Evolutionary conservation across 2,888 invertebrate species (phyloP), one percentile per base, ranked within the genome.

Genomic region (Biston stratarius): DNA sequence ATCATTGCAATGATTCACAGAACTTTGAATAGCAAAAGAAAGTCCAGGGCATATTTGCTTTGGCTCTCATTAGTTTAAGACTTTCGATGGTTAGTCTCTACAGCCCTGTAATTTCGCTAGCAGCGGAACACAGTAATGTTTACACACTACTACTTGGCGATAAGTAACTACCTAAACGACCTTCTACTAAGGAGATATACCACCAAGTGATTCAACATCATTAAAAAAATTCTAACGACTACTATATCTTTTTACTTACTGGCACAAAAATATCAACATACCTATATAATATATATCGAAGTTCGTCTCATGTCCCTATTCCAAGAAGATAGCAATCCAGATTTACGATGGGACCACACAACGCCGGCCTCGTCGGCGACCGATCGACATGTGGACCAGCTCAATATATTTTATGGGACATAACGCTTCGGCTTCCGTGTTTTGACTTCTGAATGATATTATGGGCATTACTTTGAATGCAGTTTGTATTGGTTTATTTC

Each of bases 301-400:
- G 47, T 34, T 36, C 47, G 57, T 67, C 62, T 66, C 56, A 40
- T 45, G 67, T 62, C 67, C 67, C 49, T 63, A 44, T 67, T 67
- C 62, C 56, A 11, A 55, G 59, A 55, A 67, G 67, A 68, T 64
- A 56, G 51, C 56, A 40, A 64, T 64, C 67, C 59, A 64, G 60
- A 68, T 68, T 68, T 68, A 68, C 67, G 67, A 68, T n/a, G 53
- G 63, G 67, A 68, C 67, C 67, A 68, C 67, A 68, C 67, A 51
- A 42, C 51, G 51, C 44, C 53, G 45, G 44, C 49, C 51, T 11
- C 57, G 34, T 52, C 47, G 61, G n/a, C 59, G 42, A 14, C 64
- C 53, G 62, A n/a, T 53, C 60, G 67, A 67, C 63, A 68, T 63
- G 60, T 64, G 60, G 63, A 60, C 67, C 38, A 45, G 60, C 59